Evolutionary conservation across 2,888 invertebrate genomes (phyloP), one percentile per base, ranked within the genome.

Genomic region (Rugalucina vietnamica): DNA sequence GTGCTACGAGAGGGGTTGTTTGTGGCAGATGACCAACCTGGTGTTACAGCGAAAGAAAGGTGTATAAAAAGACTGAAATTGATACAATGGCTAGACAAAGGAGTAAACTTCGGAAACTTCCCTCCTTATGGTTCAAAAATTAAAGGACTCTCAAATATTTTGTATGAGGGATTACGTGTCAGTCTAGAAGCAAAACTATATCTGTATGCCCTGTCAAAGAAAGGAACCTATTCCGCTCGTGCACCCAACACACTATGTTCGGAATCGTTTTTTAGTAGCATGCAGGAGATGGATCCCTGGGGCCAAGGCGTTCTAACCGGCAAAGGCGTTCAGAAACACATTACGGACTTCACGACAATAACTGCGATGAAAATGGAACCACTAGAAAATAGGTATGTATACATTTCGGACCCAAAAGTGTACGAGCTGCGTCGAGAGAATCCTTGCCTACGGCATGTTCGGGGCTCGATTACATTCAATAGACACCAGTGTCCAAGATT

Each of bases 221-320:
- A 29, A 21, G 84, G 84, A n/a, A 80, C 80, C 24, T 84, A 84
- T 57, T 80, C 73, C 70, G 80, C 74, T 24, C 37, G 84, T 36
- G 80, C 84, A 18, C 73, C 74, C 21, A 80, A 80, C 32, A 84
- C 80, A 14, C 74, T 84, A 5, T 80, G 81, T 32, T 60, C 54
- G 1, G 84, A 84, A 50, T 43, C 24, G 18, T 81, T 84, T 36
- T 84, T 84, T 49, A 5, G 21, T 14, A 77, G 43, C 21, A 81
- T 84, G 81, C 81, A 81, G 60, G 84, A 84, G n/a, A 81, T 84
- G 81, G 84, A 84, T 65, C 84, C 74, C 1, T 81, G 84, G 80
- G 84, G 84, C 0, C 80, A 81, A 21, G 81, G 79, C 1, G 57
- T 81, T 1, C 71, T 85, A 4, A 79, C 70, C 14, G 36, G 69